A percentile compares a stretch with the other conserved stretches of the same genome.
Evolutionary conservation across 2,888 invertebrate species (phyloP).

Genomic region (Cetonia aurata): DNA sequence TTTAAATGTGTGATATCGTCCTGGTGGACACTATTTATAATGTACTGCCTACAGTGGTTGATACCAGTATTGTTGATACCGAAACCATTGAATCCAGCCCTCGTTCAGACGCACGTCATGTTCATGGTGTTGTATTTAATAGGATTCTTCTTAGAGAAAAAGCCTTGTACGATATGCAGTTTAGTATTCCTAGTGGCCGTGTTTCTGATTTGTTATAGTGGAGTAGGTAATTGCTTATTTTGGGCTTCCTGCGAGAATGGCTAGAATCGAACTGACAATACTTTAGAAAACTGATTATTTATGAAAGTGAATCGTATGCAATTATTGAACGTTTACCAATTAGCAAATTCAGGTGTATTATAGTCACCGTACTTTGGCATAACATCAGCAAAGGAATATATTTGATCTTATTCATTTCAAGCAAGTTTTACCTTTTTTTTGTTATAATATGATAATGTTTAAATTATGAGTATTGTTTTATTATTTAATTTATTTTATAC

Average conservation of each 20-base stretch:
- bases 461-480: slow-evolving; percentile 36
- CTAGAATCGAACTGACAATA: slow-evolving; percentile 49
- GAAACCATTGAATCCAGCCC: slow-evolving; percentile 96
- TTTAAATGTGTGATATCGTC: slow-evolving; percentile 36
- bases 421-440: slow-evolving; percentile 36
- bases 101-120: slow-evolving; percentile 96
- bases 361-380: slow-evolving; percentile 28
- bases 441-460: slow-evolving; percentile 25
- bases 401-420: slow-evolving; percentile 15
- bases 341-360: slow-evolving; percentile 30
- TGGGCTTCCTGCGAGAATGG: slow-evolving; percentile 81
- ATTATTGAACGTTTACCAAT: slow-evolving; percentile 24
- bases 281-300: slow-evolving; percentile 13
- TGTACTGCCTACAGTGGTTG: slow-evolving; percentile 98
- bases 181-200: slow-evolving; percentile 94
- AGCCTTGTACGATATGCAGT: slow-evolving; percentile 98
- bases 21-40: slow-evolving; percentile 60
- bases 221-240: slow-evolving; percentile 94
- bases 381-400: slow-evolving; percentile 16
- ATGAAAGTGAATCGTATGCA: slow-evolving; percentile 37
- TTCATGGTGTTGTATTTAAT: slow-evolving; percentile 96
- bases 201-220: slow-evolving; percentile 95
- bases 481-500: slow-evolving; percentile 40
- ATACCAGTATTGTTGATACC: slow-evolving; percentile 97
- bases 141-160: slow-evolving; percentile 96